Percentiles rank a stretch among this genome's conserved stretches.
These are phyloP conservation scores for Aptenodytes patagonicus DNA, from an alignment of 2,113 vertebrate genomes.

Conservation along the genomic window DNA sequence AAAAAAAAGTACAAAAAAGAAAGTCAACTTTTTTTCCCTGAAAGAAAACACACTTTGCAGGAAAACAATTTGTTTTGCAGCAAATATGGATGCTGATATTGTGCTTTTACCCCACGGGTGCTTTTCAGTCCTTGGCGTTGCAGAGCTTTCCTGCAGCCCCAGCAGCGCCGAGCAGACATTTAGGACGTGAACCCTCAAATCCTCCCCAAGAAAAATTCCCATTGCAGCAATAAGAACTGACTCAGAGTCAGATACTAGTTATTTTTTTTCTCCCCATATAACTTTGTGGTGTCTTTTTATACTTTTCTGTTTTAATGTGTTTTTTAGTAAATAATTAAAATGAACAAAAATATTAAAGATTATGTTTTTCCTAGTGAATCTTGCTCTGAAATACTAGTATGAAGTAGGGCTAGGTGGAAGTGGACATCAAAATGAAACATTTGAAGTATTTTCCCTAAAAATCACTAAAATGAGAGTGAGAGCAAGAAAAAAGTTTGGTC, in stretches of 20 bases:
- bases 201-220: neutral
- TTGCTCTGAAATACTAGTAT: neutral
- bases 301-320: neutral
- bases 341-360: neutral
- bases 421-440: neutral
- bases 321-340: neutral
- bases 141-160: neutral
- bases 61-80: neutral
- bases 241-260: neutral
- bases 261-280: neutral
- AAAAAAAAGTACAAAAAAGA: neutral
- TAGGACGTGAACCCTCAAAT: neutral
- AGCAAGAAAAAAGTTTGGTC: neutral
- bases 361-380: neutral
- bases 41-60: neutral
- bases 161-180: neutral
- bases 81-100: accelerated
- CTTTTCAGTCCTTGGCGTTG: neutral
- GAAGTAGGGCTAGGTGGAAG: neutral
- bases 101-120: neutral
- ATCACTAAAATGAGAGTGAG: neutral
- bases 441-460: neutral
- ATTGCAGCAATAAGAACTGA: neutral
- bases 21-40: neutral
- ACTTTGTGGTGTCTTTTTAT: neutral